A percentile compares a stretch with the other conserved stretches of the same genome.
Conservation (phyloP, 92 coral and sea anemone genomes). For the Epizoanthus rinbou region DNA sequence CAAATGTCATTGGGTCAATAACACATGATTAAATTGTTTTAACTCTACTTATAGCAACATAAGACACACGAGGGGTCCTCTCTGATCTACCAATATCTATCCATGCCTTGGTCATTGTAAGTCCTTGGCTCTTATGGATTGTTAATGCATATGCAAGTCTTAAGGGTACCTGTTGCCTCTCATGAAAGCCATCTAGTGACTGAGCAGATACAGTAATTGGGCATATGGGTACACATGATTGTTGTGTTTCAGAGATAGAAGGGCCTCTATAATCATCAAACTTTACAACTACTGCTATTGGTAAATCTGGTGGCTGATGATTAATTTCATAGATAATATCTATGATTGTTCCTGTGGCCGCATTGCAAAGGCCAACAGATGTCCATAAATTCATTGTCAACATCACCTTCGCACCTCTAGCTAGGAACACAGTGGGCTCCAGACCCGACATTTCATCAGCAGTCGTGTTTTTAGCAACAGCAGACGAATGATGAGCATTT, state of each 20-base stretch:
- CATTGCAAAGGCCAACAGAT: slow-evolving; percentile 46
- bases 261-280: slow-evolving; percentile 54
- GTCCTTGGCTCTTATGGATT: slow-evolving; percentile 58
- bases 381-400: slow-evolving; percentile 45
- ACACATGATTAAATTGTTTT: slow-evolving; percentile 52
- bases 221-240: slow-evolving; percentile 49
- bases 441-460: slow-evolving; percentile 39
- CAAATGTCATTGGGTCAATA: slow-evolving; percentile 49
- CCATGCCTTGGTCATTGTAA: slow-evolving; percentile 53
- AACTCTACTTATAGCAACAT: slow-evolving; percentile 55
- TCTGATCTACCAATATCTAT: slow-evolving; percentile 37
- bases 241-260: slow-evolving; percentile 1
- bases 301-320: too few species aligned
- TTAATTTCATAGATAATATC: slow-evolving; percentile 25
- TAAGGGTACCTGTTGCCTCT: slow-evolving; percentile 35
- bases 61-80: slow-evolving; percentile 49
- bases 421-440: slow-evolving; percentile 23
- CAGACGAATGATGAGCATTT: slow-evolving; percentile 40
- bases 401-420: slow-evolving; percentile 31
- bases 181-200: slow-evolving; percentile 46
- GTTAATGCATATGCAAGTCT: slow-evolving; percentile 35
- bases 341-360: slow-evolving; percentile 23
- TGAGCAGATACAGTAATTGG: slow-evolving; percentile 46
- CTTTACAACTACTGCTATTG: slow-evolving; percentile 50
- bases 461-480: slow-evolving; percentile 6